phyloP scores from a whole-genome alignment of 2,888 invertebrate species.

The Megaustenia siamemsis region DNA sequence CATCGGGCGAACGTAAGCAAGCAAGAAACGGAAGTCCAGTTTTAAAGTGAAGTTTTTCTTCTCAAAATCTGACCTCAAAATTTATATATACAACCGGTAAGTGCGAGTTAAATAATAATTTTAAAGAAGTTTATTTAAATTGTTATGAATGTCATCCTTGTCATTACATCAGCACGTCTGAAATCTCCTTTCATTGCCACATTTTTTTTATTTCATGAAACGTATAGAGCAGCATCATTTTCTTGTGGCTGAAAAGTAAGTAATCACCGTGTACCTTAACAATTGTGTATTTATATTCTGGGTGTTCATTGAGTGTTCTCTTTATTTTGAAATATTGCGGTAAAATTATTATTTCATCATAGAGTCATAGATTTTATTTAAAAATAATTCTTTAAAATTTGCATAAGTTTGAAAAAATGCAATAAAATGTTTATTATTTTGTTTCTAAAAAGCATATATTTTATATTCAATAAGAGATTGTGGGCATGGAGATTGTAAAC shows the following conservation, averaged over 20 bases:
- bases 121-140: no score
- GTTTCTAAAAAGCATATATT: neutral
- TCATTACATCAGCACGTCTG: no score
- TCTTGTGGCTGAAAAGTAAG: neutral
- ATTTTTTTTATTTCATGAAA: no score
- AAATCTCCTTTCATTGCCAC: no score
- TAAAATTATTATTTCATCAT: neutral
- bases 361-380: neutral
- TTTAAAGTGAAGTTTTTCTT: no score
- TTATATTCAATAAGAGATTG: conserved; percentile 2
- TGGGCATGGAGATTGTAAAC: conserved; percentile 54
- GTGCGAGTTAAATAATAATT: no score
- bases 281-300: neutral
- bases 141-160: no score
- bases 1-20: no score
- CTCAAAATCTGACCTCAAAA: no score
- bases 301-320: neutral
- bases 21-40: no score
- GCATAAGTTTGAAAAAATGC: neutral
- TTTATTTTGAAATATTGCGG: neutral
- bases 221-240: no score
- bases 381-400: neutral
- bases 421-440: neutral
- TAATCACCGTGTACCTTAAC: neutral
- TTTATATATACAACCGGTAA: no score